Conservation (phyloP, 2,113 vertebrate genomes). For the Puffinus mauretanicus region DNA sequence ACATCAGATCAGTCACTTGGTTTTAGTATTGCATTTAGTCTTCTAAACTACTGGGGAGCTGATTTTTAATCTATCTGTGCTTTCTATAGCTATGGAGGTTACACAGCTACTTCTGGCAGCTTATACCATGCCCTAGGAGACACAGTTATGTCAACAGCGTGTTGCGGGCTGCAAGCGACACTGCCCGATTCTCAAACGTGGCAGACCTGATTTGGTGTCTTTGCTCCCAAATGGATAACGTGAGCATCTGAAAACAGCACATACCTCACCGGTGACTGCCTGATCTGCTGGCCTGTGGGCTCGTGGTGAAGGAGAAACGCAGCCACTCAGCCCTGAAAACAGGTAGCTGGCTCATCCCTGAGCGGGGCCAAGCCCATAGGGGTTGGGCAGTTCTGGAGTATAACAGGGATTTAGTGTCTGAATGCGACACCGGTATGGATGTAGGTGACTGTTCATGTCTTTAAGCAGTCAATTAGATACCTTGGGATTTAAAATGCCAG, state of each 20-base stretch:
- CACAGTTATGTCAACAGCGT: neutral
- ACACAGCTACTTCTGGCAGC: neutral
- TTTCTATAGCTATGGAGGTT: neutral
- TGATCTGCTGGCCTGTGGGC: neutral
- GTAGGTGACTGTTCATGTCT: neutral
- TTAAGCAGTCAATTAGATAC: neutral
- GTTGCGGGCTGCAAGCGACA: neutral
- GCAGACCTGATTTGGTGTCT: neutral
- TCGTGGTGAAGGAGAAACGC: neutral
- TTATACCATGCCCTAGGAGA: neutral
- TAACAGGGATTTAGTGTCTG: neutral
- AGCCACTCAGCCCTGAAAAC: neutral
- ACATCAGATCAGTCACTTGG: neutral
- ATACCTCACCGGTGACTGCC: neutral
- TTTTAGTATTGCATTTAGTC: neutral
- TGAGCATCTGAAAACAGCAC: neutral
- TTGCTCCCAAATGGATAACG: neutral
- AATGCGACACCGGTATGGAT: neutral
- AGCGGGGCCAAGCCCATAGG: neutral
- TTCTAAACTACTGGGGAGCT: neutral
- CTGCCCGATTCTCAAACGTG: fast-evolving
- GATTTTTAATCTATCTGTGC: neutral
- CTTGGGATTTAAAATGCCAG: neutral
- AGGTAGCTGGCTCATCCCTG: neutral
- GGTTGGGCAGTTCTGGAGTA: neutral